phyloP scores from a whole-genome alignment of 1,140 invertebrate species.

The Heliconius nattereri region DNA sequence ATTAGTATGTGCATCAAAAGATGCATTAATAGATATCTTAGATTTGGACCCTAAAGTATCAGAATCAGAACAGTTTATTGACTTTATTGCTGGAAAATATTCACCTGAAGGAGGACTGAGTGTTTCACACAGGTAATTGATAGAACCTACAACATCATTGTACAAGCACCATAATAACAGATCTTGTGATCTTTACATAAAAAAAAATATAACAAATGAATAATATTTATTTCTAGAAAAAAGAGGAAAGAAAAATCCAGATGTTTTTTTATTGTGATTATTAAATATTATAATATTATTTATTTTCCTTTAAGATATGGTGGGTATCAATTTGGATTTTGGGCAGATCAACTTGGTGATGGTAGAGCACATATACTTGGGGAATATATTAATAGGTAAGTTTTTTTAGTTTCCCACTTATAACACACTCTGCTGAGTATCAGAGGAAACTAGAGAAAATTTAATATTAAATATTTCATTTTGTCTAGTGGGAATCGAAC shows the following conservation, averaged over 20 bases:
- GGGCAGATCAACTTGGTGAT: constrained; percentile 85
- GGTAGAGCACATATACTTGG: constrained; percentile 85
- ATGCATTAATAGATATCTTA: constrained; percentile 79
- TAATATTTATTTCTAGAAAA: too few species aligned
- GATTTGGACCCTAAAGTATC: constrained; percentile 76
- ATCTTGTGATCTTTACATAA: too few species aligned
- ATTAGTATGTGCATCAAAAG: constrained; percentile 81
- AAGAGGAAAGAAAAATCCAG: neutral
- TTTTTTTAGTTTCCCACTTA: neutral
- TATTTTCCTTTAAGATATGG: constrained; percentile 79
- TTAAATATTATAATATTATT: neutral
- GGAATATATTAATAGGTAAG: constrained; percentile 84
- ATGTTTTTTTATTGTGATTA: too few species aligned
- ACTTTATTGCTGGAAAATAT: constrained; percentile 82
- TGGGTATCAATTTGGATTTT: constrained; percentile 86
- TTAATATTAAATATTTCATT: too few species aligned
- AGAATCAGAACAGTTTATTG: constrained; percentile 78
- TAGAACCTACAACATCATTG: too few species aligned
- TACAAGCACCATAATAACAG: too few species aligned
- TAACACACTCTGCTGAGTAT: too few species aligned
- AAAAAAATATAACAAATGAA: too few species aligned
- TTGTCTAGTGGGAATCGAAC: too few species aligned
- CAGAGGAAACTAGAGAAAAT: too few species aligned
- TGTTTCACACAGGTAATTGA: constrained; percentile 79
- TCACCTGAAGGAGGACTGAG: constrained; percentile 74